Conservation (phyloP, 1,140 invertebrate species). For the Euschistus heros region DNA sequence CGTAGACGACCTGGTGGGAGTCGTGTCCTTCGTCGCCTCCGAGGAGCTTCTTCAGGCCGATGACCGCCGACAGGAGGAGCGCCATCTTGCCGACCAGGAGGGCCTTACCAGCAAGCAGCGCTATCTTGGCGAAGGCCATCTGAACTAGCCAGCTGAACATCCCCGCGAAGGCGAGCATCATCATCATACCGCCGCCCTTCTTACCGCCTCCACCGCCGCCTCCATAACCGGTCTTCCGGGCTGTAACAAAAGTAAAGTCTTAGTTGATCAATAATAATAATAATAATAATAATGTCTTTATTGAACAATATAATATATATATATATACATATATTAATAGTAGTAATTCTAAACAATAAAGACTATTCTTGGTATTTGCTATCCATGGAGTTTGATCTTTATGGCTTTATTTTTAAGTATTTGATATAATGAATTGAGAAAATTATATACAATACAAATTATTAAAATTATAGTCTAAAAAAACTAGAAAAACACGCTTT, state of each 20-base stretch:
- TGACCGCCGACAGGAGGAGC: conserved; percentile 48
- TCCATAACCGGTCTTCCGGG: not conserved
- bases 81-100: conserved; percentile 56
- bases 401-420: no score
- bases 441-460: no score
- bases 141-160: conserved; percentile 45
- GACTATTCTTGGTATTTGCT: no score
- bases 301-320: no score
- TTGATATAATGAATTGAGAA: no score
- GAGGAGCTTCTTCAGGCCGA: conserved; percentile 24
- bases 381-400: no score
- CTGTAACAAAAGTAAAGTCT: not conserved
- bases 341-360: no score
- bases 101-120: conserved; percentile 52
- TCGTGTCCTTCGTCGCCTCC: conserved; percentile 15
- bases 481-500: no score
- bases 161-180: conserved; percentile 23
- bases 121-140: conserved; percentile 54
- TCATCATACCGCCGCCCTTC: conserved; percentile 22
- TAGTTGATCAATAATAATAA: no score
- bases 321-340: no score
- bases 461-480: no score
- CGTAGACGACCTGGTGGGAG: conserved; percentile 19
- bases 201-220: conserved; percentile 18
- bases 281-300: no score